These are phyloP conservation scores for Coccyzus lansbergi DNA, from an alignment of 2,797 vertebrate species.

Conservation along the genomic window DNA sequence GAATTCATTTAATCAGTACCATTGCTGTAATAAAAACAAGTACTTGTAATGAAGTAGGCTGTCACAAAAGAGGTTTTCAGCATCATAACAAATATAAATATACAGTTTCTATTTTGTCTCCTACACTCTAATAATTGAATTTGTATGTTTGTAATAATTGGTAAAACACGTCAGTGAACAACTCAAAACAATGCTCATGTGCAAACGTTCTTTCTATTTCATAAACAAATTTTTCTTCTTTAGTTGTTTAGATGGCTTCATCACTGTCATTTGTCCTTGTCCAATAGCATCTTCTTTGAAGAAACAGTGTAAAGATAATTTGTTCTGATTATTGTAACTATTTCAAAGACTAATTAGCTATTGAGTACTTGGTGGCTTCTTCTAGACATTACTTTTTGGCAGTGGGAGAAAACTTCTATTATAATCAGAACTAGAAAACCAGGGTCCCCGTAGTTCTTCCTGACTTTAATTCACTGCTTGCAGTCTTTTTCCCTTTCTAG, in stretches of 20 bases:
- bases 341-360: not conserved
- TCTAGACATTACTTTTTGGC: not conserved
- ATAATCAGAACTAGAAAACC: not conserved
- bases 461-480: not conserved
- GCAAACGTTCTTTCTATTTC: not conserved
- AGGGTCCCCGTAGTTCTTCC: not conserved
- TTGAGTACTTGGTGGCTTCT: not conserved
- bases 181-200: not conserved
- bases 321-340: not conserved
- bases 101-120: not conserved
- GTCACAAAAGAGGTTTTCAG: not conserved
- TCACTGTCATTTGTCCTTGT: not conserved
- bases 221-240: not conserved
- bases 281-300: constrained; percentile 11
- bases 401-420: not conserved
- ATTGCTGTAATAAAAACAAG: not conserved
- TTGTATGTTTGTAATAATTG: not conserved
- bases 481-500: not conserved
- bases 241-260: not conserved
- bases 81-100: not conserved
- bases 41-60: not conserved
- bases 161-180: not conserved
- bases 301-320: not conserved
- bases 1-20: constrained; percentile 21
- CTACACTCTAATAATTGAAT: not conserved